Base-by-base conservation (phyloP, 1,140 invertebrate species). In the Pseudomyrmex dendroicus region DNA sequence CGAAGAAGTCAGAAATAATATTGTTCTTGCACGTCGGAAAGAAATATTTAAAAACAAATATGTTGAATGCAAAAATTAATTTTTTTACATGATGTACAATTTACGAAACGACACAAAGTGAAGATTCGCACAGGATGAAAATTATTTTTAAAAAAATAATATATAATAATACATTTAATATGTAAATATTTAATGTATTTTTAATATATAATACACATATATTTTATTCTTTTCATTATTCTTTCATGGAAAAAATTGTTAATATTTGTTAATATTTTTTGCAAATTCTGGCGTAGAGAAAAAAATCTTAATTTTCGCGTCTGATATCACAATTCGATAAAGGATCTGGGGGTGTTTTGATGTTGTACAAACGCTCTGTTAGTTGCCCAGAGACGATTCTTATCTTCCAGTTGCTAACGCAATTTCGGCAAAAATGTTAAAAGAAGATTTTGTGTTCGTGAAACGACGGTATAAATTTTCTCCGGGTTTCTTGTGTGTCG, bases 341-440 rank as follows among this genome's bases (percentile, higher is more conserved):
- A 54, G 52, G 22, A 25, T 25, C 2, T 2, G 25, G 4, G 10
- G 20, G 10, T 12, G 3, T 61, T 61, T 20, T 67, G 46, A 77
- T 63, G 20, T 52, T 46, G 52, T 20, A 20, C 48, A 25, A 25
- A 20, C 46, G 57, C 25, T 25, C 25, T 22, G 22, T 22, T 25
- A 22, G 44, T 22, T 8, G 72, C 13, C 46, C 8, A 4, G 68
- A 17, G 35, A 35, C 35, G 52, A 59, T 59, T 54, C 48, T 52
- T 73, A 57, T 22, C n/a, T 9, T n/a, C 52, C 5, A 7, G 25
- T 25, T 17, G 48, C 13, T 61, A 46, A 22, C 62, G 12, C 62
- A 77, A 77, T 56, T 67, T 66, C 48, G 54, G n/a, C 5, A 13
- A 54, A 66, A 64, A 66, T 15, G n/a, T 22, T 10, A 67, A 35